Evolutionary conservation across 1,140 invertebrate genomes (phyloP), one percentile per base, ranked within the genome.

Genomic region (Trinorchestia longiramus): DNA sequence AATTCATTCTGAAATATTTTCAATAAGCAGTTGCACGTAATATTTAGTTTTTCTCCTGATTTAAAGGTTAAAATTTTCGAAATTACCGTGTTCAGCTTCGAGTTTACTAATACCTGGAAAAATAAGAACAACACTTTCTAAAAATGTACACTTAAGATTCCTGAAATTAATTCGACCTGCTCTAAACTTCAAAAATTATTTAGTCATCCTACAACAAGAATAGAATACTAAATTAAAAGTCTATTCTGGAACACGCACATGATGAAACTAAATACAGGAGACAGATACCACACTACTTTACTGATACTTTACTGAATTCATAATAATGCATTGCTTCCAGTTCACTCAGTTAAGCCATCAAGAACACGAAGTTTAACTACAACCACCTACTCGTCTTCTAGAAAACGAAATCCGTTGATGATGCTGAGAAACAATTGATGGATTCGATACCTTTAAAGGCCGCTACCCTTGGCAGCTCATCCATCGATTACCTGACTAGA

Each of bases 381-480:
- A 77, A 11, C 3, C 36, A 3, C 36, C 62, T 77, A 19, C 19
- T 53, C 19, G 47, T 77, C 28, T 77, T 77, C 62, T 1, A 23
- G 62, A 77, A 36, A 77, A 77, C 8, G 62, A 36, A 53, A 77
- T 77, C 62, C 62, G 62, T 77, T 77, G 62, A 77, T 77, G 62
- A 77, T 77, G 62, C 28, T 77, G 62, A 19, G 62, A 77, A 77
- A 19, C 62, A 77, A 77, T 77, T 77, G 62, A 77, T 77, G 62
- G 62, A 77, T 77, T 77, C 62, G 62, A 77, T 77, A 28, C 62
- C 62, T 77, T n/a, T 77, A 77, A 77, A 77, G 62, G 62, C 62
- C 62, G 62, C 62, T 77, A 77, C 62, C 62, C 62, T 77, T 77
- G 62, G 62, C 62, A 77, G 62, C 62, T 77, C 88, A 90, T 90